Evolutionary conservation across 1,140 invertebrate genomes (phyloP).

Genomic region (Hypsibius dujardini): DNA sequence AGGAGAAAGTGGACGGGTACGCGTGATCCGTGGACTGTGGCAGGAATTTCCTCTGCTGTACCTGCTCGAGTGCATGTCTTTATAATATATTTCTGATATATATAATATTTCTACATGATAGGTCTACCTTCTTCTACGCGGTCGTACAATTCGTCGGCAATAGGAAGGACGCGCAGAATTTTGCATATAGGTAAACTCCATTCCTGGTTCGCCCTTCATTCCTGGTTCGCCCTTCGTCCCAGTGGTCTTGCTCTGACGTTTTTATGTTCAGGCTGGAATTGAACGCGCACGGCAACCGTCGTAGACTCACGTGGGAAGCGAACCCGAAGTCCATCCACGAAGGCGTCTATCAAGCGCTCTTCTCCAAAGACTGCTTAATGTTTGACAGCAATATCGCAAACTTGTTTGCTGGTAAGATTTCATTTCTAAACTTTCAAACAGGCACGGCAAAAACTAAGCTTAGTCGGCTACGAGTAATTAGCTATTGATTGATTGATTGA

Average conservation of each 20-base stretch:
- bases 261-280: constrained; percentile 33
- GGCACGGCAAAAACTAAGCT: too few relatives aligned
- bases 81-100: too few relatives aligned
- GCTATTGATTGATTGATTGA: too few relatives aligned
- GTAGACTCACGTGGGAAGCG: constrained; percentile 93
- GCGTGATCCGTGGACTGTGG: constrained; percentile 28
- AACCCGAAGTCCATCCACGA: constrained; percentile 96
- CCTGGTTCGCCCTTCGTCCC: too few relatives aligned
- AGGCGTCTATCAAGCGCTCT: constrained; percentile 91
- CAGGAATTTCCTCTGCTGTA: too few relatives aligned
- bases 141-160: constrained; percentile 98
- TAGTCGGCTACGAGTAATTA: too few relatives aligned
- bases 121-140: constrained; percentile 77
- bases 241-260: too few relatives aligned
- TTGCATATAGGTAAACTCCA: constrained; percentile 63
- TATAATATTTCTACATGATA: too few relatives aligned
- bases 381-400: constrained; percentile 96
- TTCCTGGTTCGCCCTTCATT: too few relatives aligned
- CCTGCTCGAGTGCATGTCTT: too few relatives aligned
- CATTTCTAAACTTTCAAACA: too few relatives aligned
- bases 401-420: constrained; percentile 43
- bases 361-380: constrained; percentile 93
- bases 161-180: constrained; percentile 94
- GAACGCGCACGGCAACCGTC: constrained; percentile 79
- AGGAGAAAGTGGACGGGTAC: constrained; percentile 90